These are phyloP conservation scores for Rhadina sibilatrix DNA, from an alignment of 2,113 vertebrate species.

Conservation along the genomic window DNA sequence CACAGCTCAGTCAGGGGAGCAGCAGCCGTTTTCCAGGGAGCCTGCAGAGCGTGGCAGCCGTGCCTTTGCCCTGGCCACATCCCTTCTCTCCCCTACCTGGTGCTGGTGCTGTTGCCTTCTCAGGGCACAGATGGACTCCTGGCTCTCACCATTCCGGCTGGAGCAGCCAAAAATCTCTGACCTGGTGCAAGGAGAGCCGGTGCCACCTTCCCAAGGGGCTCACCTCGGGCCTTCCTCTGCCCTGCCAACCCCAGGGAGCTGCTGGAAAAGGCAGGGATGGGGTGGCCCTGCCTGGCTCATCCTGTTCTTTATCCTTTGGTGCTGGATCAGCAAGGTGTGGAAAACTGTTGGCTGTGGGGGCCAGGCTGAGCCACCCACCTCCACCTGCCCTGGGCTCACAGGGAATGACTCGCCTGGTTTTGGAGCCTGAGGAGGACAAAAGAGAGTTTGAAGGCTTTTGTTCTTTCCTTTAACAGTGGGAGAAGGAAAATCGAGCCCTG, in stretches of 20 bases:
- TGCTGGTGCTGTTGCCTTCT: background rate
- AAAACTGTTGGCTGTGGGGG: background rate
- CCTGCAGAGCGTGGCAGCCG: rapidly evolving
- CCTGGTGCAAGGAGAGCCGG: background rate
- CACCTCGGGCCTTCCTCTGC: rapidly evolving
- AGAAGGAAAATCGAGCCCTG: background rate
- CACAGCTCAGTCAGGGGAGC: background rate
- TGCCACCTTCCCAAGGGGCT: rapidly evolving
- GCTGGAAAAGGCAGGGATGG: background rate
- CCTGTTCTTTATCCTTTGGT: rapidly evolving
- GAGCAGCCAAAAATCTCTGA: background rate
- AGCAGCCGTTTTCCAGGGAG: rapidly evolving
- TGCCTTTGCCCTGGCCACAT: rapidly evolving
- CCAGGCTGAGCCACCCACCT: background rate
- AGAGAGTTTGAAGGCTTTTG: background rate
- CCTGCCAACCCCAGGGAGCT: background rate
- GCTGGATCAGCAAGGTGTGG: background rate
- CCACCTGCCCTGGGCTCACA: background rate
- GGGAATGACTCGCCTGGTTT: rapidly evolving
- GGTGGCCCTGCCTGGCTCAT: background rate
- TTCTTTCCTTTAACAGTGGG: background rate
- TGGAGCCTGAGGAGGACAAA: rapidly evolving
- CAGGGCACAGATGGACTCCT: background rate
- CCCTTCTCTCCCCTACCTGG: rapidly evolving
- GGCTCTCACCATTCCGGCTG: rapidly evolving